Percentiles rank a stretch among this genome's conserved stretches.
phyloP scores from a whole-genome alignment of 2,797 vertebrate genomes.

The Danio kyathit region DNA sequence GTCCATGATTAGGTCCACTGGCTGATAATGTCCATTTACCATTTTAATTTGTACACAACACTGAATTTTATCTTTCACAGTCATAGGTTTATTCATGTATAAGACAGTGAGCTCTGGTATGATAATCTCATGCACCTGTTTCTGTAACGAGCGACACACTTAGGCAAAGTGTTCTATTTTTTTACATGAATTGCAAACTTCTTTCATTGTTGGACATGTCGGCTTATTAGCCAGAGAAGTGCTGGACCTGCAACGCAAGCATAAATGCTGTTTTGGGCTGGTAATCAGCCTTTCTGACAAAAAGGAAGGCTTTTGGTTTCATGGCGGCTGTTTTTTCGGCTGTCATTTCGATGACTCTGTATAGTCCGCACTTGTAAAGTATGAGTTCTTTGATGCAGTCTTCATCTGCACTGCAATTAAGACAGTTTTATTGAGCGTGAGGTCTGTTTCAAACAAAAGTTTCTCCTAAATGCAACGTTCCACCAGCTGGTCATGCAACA shows the following conservation, averaged over 20 bases:
- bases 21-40: not conserved
- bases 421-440: too few relatives aligned
- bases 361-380: too few relatives aligned
- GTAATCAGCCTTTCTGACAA: not conserved
- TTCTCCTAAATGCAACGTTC: too few relatives aligned
- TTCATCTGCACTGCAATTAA: too few relatives aligned
- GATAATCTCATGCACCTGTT: not conserved
- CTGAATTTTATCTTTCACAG: not conserved
- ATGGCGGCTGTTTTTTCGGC: too few relatives aligned
- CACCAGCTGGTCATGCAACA: too few relatives aligned
- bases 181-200: not conserved
- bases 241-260: not conserved
- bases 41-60: not conserved
- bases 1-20: too few relatives aligned
- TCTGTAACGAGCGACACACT: not conserved
- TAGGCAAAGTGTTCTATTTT: not conserved
- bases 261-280: not conserved
- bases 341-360: too few relatives aligned
- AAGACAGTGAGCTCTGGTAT: not conserved
- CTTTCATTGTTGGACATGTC: slow-evolving; percentile 2
- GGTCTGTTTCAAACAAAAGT: too few relatives aligned
- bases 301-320: too few relatives aligned
- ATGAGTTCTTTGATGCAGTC: too few relatives aligned
- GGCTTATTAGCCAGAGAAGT: not conserved
- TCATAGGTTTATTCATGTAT: not conserved